phyloP scores from a whole-genome alignment of 2,888 invertebrate species.

The Coleophora deauratella region DNA sequence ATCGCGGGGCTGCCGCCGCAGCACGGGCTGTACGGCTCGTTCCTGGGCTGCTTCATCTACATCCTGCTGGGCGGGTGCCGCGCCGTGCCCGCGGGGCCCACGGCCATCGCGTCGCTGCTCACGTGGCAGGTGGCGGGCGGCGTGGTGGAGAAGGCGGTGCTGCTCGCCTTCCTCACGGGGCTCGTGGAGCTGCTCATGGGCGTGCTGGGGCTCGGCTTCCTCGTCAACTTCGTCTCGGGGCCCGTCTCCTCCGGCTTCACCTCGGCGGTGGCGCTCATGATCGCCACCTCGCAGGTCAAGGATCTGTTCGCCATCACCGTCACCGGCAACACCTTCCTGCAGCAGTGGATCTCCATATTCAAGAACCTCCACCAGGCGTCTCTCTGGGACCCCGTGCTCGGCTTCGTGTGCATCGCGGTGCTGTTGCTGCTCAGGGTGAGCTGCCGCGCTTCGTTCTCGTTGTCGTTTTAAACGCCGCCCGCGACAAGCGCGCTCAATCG shows the following conservation, averaged over 20 bases:
- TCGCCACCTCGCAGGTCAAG: slow-evolving; percentile 91
- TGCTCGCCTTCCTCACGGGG: slow-evolving; percentile 84
- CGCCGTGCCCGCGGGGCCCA: slow-evolving; percentile 94
- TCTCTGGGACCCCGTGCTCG: slow-evolving; percentile 83
- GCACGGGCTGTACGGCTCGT: slow-evolving; percentile 96
- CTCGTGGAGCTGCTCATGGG: slow-evolving; percentile 87
- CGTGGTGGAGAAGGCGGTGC: slow-evolving; percentile 79
- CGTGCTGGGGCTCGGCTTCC: slow-evolving; percentile 86
- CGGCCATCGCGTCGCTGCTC: slow-evolving; percentile 91
- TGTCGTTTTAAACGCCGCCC: too few relatives aligned
- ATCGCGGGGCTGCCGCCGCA: slow-evolving; percentile 86
- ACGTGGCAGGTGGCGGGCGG: slow-evolving; percentile 85
- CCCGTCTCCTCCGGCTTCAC: slow-evolving; percentile 93
- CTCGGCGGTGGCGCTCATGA: slow-evolving; percentile 91
- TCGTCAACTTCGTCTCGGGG: slow-evolving; percentile 92
- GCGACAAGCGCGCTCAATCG: too few relatives aligned
- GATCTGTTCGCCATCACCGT: slow-evolving; percentile 84
- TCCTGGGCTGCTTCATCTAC: slow-evolving; percentile 92
- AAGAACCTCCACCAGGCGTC: slow-evolving; percentile 77
- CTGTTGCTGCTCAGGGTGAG: slow-evolving; percentile 85
- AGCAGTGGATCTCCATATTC: slow-evolving; percentile 84
- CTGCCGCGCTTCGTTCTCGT: neutral
- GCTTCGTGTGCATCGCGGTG: slow-evolving; percentile 81
- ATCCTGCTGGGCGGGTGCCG: slow-evolving; percentile 93
- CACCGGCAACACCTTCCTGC: slow-evolving; percentile 83